Conservation (phyloP, 2,888 invertebrate genomes). For the Cylindroiulus punctatus region DNA sequence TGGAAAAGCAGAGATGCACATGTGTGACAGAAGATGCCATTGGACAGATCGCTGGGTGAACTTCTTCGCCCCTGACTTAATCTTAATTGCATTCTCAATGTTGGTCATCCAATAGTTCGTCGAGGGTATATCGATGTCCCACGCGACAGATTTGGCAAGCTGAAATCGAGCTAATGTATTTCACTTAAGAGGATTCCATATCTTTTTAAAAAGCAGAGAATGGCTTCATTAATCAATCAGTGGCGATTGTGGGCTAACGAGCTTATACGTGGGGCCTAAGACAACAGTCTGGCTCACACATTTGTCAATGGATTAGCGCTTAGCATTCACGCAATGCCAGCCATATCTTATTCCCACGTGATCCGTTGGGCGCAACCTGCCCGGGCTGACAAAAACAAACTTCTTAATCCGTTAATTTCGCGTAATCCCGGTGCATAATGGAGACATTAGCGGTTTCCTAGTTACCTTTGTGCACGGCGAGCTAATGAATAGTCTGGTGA, state of each 20-base stretch:
- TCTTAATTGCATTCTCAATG: neutral
- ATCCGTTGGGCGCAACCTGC: slow-evolving; percentile 12
- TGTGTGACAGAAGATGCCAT: no score
- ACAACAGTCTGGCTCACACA: slow-evolving; percentile 7
- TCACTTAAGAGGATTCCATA: slow-evolving; percentile 34
- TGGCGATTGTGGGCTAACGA: slow-evolving; percentile 27
- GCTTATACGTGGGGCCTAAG: slow-evolving; percentile 3
- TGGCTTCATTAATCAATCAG: slow-evolving; percentile 16
- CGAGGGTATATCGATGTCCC: neutral
- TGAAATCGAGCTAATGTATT: slow-evolving; percentile 6
- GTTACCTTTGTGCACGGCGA: neutral
- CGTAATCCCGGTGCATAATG: slow-evolving; percentile 31
- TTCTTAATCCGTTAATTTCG: slow-evolving; percentile 29
- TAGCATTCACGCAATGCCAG: slow-evolving; percentile 6
- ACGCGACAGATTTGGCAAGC: neutral
- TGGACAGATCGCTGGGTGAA: no score
- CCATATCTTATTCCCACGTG: neutral
- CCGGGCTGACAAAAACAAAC: neutral
- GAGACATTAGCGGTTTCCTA: slow-evolving; percentile 33
- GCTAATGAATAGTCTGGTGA: neutral
- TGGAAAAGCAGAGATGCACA: no score
- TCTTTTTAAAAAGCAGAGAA: neutral
- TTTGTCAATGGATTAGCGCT: slow-evolving; percentile 38
- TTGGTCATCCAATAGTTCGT: neutral
- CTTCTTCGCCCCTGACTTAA: neutral